These are phyloP conservation scores for Chanos chanos DNA, from an alignment of 2,797 vertebrate species.

Conservation along the genomic window DNA sequence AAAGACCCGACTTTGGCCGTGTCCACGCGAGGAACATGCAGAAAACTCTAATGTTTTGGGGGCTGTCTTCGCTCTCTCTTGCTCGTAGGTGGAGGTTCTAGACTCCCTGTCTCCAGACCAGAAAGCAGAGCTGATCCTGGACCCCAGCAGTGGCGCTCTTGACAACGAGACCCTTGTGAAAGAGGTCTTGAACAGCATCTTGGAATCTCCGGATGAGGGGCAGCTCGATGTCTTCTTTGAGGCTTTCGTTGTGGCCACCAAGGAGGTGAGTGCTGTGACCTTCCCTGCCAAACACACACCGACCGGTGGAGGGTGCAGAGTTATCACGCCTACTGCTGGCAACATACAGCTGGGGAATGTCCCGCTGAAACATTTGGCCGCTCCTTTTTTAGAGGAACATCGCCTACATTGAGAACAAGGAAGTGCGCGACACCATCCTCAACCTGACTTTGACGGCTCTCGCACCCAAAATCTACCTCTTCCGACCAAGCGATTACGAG, in stretches of 20 bases:
- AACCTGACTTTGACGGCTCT: slow-evolving; percentile 47
- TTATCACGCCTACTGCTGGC: too few species aligned
- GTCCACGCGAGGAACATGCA: too few species aligned
- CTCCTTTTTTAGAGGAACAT: slow-evolving; percentile 41
- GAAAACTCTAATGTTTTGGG: background rate
- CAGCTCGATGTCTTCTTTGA: slow-evolving; percentile 46
- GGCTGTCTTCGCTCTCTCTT: background rate
- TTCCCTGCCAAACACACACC: too few species aligned
- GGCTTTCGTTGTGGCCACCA: slow-evolving; percentile 22
- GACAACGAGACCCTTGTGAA: slow-evolving; percentile 37
- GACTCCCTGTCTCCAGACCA: slow-evolving; percentile 42
- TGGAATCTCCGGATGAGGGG: background rate
- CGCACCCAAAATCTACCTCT: slow-evolving; percentile 23
- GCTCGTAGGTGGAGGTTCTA: slow-evolving; percentile 25
- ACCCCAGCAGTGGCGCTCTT: slow-evolving; percentile 33
- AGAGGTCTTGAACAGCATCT: slow-evolving; percentile 17
- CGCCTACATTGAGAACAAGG: slow-evolving; percentile 10
- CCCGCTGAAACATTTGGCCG: too few species aligned
- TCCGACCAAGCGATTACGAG: slow-evolving; percentile 31
- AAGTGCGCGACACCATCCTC: slow-evolving; percentile 47
- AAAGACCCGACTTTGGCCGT: too few species aligned
- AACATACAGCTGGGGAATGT: too few species aligned
- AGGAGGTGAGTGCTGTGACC: slow-evolving; percentile 41
- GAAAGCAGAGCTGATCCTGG: slow-evolving; percentile 52
- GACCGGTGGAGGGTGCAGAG: too few species aligned